Base-by-base conservation (phyloP, 2,113 vertebrate species). In the Nematolebias whitei region DNA sequence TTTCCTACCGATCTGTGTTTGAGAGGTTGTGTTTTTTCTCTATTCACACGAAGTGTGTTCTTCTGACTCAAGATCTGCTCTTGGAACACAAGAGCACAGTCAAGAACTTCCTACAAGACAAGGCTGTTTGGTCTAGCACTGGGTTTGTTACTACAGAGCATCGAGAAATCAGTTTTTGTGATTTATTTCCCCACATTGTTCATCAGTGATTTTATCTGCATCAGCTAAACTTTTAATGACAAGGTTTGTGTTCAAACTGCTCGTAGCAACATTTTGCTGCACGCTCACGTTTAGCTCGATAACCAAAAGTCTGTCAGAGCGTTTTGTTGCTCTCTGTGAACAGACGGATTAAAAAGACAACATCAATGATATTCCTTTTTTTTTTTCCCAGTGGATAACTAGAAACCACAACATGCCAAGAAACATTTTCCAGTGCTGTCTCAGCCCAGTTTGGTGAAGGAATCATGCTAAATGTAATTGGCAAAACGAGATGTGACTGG, bases 381-480 rank as follows among this genome's bases (percentile, higher is more conserved):
- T 92, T 91, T 92, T 38, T 92, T 91, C 91, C 91, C 82, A 78
- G 84, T 87, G 86, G 80, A 89, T 93, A 92, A 93, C 91, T 93
- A 94, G 90, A 87, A 88, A 81, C 86, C 84, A 84, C 84, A 77
- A 90, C 90, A 90, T 92, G 92, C 92, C 92, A 93, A 86, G 89
- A 92, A 93, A 85, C 79, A 85, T 91, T 92, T 92, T 90, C 87
- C 83, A 82, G 89, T 87, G 44, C 87, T 90, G 85, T 87, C 88
- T 91, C 86, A 85, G 90, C 85, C 82, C 90, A 89, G 91, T 92
- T 92, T 88, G 83, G 89, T 85, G 89, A 89, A 92, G 90, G 92
- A 90, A 92, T 92, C 87, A 90, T 87, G 84, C 86, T 89, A 90
- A 91, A 88, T 91, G 84, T 92, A 93, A 93, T 92, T 92, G 92